phyloP scores from a whole-genome alignment of 64 coral and sea anemone species.

The Pachyseris speciosa region DNA sequence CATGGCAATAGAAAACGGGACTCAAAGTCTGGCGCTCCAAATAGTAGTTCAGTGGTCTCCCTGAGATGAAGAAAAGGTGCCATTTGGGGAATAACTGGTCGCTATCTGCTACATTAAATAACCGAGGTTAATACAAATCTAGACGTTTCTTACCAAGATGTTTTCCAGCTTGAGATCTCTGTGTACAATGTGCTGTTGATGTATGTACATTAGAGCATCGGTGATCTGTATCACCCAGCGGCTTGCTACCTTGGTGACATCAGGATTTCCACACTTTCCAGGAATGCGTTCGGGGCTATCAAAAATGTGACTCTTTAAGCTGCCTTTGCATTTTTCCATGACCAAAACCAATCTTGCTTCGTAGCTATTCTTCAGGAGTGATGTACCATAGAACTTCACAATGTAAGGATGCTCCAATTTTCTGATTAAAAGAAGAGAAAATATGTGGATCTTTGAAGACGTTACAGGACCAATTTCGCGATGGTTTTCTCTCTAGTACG shows the following conservation, averaged over 20 bases:
- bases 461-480: too few species aligned
- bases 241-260: neutral
- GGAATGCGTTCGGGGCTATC: neutral
- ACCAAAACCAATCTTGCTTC: neutral
- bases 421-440: neutral
- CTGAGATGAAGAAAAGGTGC: too few species aligned
- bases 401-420: neutral
- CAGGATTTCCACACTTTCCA: neutral
- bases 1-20: too few species aligned
- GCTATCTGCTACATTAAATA: neutral
- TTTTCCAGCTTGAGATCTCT: conserved; percentile 54
- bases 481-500: too few species aligned
- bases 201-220: conserved; percentile 1
- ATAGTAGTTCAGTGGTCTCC: too few species aligned
- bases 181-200: conserved; percentile 3
- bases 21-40: too few species aligned
- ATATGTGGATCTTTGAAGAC: too few species aligned
- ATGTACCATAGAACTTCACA: neutral
- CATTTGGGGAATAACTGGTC: too few species aligned
- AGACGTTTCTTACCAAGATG: conserved; percentile 33
- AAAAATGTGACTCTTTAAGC: conserved; percentile 10
- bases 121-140: too few species aligned
- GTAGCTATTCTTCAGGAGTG: neutral
- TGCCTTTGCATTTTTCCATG: conserved; percentile 28
- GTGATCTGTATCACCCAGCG: conserved; percentile 24